Percentiles rank a stretch among this genome's conserved stretches.
phyloP scores from a whole-genome alignment of 2,113 vertebrate species.

The Aramus guarauna region DNA sequence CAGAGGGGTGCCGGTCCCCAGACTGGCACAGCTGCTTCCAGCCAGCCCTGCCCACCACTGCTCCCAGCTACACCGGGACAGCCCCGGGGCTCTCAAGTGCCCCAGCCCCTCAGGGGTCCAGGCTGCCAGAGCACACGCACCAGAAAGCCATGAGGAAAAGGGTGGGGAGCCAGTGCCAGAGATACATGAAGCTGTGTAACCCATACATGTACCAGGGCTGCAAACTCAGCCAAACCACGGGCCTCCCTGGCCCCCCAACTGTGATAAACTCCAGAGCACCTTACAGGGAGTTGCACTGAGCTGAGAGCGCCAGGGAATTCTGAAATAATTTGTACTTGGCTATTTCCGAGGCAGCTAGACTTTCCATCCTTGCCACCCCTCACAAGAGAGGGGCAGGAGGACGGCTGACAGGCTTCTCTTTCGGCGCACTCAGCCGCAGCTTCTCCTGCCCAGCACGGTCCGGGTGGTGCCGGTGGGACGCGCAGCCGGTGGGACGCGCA shows the following conservation, averaged over 20 bases:
- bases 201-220: neutral
- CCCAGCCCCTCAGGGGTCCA: too few species aligned
- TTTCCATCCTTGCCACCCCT: accelerated
- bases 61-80: accelerated
- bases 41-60: too few species aligned
- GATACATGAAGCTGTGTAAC: accelerated
- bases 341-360: neutral
- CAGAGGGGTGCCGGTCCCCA: neutral
- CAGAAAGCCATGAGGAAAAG: accelerated
- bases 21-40: neutral
- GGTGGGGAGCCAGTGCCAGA: neutral
- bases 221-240: neutral
- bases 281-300: accelerated
- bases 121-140: neutral
- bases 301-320: too few species aligned
- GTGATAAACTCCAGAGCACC: too few species aligned
- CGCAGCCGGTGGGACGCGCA: too few species aligned
- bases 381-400: neutral
- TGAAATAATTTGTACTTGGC: accelerated
- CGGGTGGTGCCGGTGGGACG: too few species aligned
- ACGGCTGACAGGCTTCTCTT: accelerated
- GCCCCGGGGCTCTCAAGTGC: neutral
- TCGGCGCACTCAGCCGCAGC: neutral
- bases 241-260: accelerated
- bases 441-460: too few species aligned